Evolutionary conservation across 2,113 vertebrate genomes (phyloP).

Genomic region (Zosterops borbonicus): DNA sequence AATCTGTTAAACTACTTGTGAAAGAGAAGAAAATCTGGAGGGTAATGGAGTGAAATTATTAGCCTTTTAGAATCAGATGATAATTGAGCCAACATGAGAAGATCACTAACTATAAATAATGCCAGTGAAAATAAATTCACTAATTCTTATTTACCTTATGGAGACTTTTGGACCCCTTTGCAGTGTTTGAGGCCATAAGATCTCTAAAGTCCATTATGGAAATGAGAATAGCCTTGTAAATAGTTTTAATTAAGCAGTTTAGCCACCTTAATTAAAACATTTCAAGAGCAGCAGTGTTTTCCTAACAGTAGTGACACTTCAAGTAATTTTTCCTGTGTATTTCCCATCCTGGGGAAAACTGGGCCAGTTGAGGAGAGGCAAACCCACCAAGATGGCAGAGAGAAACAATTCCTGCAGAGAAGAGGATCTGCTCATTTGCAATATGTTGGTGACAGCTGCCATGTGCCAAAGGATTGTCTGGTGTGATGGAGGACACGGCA

Average conservation of each 20-base stretch:
- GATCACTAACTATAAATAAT: conserved; percentile 12
- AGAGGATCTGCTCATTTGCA: not conserved
- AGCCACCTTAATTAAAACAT: not conserved
- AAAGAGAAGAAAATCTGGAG: not conserved
- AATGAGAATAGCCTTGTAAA: conserved; percentile 17
- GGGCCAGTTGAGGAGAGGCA: rapidly evolving
- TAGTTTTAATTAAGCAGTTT: conserved; percentile 17
- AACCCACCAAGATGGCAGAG: not conserved
- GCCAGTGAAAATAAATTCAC: not conserved
- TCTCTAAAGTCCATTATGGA: not conserved
- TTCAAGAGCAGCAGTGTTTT: rapidly evolving
- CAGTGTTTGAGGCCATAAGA: not conserved
- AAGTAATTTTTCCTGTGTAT: not conserved
- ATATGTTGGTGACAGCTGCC: not conserved
- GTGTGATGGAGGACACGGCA: not conserved
- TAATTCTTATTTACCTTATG: conserved; percentile 25
- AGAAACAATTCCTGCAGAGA: not conserved
- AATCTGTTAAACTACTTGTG: not conserved
- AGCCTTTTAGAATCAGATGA: not conserved
- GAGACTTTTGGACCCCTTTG: not conserved
- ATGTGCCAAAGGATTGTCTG: not conserved
- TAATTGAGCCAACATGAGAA: not conserved
- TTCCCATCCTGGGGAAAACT: not conserved
- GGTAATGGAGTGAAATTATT: conserved; percentile 23
- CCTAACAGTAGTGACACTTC: not conserved